A percentile compares a stretch with the other conserved stretches of the same genome.
Evolutionary conservation across 92 coral and sea anemone species (phyloP).

Genomic region (Diadumene lineata): DNA sequence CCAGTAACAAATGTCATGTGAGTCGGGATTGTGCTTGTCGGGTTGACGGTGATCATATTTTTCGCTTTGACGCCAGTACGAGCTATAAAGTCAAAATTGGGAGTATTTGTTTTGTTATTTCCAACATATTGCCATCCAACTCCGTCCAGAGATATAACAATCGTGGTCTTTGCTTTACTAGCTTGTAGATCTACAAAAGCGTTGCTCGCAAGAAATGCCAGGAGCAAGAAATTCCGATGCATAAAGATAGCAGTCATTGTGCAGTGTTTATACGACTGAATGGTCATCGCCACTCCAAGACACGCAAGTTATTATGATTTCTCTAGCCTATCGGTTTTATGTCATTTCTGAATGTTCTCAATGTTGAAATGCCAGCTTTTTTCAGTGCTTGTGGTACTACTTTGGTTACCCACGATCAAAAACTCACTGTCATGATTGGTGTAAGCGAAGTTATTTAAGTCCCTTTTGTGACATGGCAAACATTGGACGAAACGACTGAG

Average conservation of each 20-base stretch:
- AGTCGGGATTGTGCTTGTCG: conserved; percentile 80
- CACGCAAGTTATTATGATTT: too few relatives aligned
- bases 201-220: background rate
- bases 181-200: background rate
- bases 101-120: conserved; percentile 50
- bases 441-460: too few relatives aligned
- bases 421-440: too few relatives aligned
- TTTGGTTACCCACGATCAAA: too few relatives aligned
- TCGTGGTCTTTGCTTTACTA: conserved; percentile 31
- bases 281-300: too few relatives aligned
- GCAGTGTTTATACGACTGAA: background rate
- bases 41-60: conserved; percentile 69
- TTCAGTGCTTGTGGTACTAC: too few relatives aligned
- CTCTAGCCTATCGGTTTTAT: too few relatives aligned
- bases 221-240: background rate
- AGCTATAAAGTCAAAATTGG: conserved; percentile 68
- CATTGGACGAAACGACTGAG: too few relatives aligned
- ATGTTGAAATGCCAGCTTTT: too few relatives aligned
- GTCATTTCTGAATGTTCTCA: too few relatives aligned
- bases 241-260: background rate
- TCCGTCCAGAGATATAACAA: conserved; percentile 80
- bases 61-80: conserved; percentile 65
- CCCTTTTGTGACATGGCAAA: too few relatives aligned
- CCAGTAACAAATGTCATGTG: conserved; percentile 75
- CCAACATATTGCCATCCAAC: conserved; percentile 79